These are phyloP conservation scores for Ia io DNA, from an alignment of 2,113 vertebrate genomes.

Conservation along the genomic window DNA sequence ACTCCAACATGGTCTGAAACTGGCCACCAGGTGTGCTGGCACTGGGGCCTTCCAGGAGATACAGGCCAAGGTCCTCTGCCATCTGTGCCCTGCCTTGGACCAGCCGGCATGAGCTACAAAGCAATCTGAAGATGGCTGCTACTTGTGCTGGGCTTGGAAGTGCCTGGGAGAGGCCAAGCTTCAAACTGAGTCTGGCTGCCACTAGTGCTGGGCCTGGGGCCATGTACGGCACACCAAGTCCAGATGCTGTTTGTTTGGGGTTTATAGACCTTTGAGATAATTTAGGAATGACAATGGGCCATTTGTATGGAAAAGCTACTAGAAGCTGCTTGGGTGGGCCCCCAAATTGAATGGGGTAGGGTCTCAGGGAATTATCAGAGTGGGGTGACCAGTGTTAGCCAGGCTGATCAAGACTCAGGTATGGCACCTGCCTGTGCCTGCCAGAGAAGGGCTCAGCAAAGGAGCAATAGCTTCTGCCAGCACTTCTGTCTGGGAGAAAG, in stretches of 20 bases:
- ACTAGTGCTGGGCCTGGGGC: background rate
- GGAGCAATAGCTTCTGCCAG: background rate
- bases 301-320: background rate
- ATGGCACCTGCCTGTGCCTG: background rate
- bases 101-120: background rate
- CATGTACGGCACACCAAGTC: background rate
- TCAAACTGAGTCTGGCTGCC: background rate
- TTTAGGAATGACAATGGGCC: background rate
- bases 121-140: background rate
- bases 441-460: background rate
- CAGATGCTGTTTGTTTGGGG: background rate
- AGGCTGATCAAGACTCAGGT: background rate
- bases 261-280: background rate
- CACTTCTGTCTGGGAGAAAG: background rate
- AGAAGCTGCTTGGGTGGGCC: background rate
- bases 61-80: background rate
- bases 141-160: background rate
- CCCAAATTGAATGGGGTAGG: too few species aligned
- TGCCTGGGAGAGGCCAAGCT: background rate
- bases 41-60: background rate
- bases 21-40: background rate
- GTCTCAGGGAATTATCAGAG: too few species aligned
- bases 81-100: background rate
- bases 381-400: background rate
- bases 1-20: background rate